phyloP scores from a whole-genome alignment of 2,113 vertebrate genomes.

The Pampusana beccarii region DNA sequence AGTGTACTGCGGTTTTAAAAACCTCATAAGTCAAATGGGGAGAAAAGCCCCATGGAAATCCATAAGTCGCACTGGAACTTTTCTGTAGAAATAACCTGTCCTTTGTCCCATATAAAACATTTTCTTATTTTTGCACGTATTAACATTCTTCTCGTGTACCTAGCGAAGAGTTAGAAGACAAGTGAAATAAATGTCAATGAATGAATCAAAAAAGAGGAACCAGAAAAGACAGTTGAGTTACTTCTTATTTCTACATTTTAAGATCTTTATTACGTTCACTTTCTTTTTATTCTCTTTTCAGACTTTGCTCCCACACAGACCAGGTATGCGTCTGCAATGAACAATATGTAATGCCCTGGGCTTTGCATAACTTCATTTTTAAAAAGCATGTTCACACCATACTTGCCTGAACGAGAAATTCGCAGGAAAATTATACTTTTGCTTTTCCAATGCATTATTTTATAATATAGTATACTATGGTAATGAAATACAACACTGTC shows the following conservation, averaged over 20 bases:
- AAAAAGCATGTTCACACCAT: background rate
- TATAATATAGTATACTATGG: background rate
- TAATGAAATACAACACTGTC: background rate
- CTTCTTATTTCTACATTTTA: background rate
- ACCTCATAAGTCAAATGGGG: background rate
- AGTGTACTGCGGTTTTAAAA: background rate
- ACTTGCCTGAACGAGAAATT: background rate
- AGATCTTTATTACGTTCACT: background rate
- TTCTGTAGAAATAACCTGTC: background rate
- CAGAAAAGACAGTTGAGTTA: background rate
- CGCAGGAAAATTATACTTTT: background rate
- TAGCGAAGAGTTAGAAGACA: background rate
- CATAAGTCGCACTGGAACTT: background rate
- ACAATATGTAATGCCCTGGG: background rate
- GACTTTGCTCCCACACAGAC: background rate
- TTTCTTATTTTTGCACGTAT: background rate
- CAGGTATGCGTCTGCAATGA: accelerated
- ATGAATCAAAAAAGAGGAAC: background rate
- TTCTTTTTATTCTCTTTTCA: background rate
- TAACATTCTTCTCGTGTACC: background rate
- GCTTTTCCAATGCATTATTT: background rate
- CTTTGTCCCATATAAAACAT: background rate
- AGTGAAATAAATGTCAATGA: background rate
- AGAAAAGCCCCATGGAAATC: background rate
- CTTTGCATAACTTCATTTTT: background rate